These are phyloP conservation scores for Chydorus sphaericus DNA, from an alignment of 2,888 invertebrate genomes.

Conservation along the genomic window DNA sequence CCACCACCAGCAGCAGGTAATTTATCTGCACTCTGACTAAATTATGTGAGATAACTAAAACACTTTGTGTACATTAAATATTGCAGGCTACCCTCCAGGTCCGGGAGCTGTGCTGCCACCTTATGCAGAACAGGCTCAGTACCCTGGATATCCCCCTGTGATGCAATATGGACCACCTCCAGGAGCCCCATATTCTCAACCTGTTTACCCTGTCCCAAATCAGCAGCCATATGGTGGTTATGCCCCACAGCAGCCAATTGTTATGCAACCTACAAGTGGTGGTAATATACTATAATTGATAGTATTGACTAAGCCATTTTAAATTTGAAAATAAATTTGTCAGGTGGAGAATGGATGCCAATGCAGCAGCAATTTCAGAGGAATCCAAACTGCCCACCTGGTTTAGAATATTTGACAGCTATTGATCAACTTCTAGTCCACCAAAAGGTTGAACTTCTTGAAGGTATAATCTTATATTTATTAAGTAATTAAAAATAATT, in stretches of 20 bases:
- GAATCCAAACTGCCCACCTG: constrained; percentile 33
- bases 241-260: constrained; percentile 18
- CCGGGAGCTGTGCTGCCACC: not conserved
- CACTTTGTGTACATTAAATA: not conserved
- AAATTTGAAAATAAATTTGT: not conserved
- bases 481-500: no score
- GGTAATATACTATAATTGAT: constrained; percentile 25
- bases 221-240: not conserved
- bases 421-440: constrained; percentile 69
- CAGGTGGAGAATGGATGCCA: constrained; percentile 1
- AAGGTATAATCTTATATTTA: constrained; percentile 47
- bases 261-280: constrained; percentile 18
- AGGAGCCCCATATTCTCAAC: constrained; percentile 15
- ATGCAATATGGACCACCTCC: constrained; percentile 22
- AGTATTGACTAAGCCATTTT: not conserved
- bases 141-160: constrained; percentile 22
- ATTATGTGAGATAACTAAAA: not conserved
- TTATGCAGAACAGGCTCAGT: constrained; percentile 17
- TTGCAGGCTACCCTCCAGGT: not conserved
- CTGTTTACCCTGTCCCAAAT: not conserved
- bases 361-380: not conserved
- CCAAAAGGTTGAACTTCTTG: constrained; percentile 62
- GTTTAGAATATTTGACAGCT: constrained; percentile 78
- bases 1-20: not conserved
- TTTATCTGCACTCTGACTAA: not conserved